phyloP scores from a whole-genome alignment of 92 coral and sea anemone species.

The Zoanthus sansibaricus region DNA sequence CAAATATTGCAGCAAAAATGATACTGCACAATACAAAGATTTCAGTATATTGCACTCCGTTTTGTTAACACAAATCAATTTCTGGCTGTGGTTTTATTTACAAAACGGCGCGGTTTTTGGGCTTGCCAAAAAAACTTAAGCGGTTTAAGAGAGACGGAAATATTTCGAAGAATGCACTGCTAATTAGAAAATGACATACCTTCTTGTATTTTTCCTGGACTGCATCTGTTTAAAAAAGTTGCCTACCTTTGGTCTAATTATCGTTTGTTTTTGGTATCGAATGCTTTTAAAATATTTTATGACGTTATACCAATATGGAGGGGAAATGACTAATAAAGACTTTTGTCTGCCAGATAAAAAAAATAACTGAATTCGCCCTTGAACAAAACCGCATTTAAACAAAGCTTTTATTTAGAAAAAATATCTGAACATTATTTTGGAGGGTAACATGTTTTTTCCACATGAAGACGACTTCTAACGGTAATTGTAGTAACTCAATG shows the following conservation, averaged over 20 bases:
- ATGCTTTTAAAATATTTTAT: neutral
- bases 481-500: no score
- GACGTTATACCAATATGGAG: neutral
- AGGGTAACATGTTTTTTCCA: no score
- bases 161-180: neutral
- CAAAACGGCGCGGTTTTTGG: neutral
- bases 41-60: neutral
- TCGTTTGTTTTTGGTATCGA: neutral
- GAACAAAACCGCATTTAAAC: neutral
- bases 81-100: neutral
- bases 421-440: no score
- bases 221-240: neutral
- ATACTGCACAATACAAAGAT: neutral
- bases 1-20: neutral
- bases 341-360: neutral
- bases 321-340: neutral
- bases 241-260: neutral
- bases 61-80: neutral
- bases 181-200: neutral
- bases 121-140: neutral
- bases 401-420: neutral
- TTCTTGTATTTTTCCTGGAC: neutral
- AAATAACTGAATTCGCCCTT: neutral
- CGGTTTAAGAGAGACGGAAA: neutral
- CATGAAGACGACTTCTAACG: no score